Percentiles rank a stretch among this genome's conserved stretches.
Evolutionary conservation across 2,888 invertebrate genomes (phyloP).

Genomic region (Nasonovia ribisnigri): DNA sequence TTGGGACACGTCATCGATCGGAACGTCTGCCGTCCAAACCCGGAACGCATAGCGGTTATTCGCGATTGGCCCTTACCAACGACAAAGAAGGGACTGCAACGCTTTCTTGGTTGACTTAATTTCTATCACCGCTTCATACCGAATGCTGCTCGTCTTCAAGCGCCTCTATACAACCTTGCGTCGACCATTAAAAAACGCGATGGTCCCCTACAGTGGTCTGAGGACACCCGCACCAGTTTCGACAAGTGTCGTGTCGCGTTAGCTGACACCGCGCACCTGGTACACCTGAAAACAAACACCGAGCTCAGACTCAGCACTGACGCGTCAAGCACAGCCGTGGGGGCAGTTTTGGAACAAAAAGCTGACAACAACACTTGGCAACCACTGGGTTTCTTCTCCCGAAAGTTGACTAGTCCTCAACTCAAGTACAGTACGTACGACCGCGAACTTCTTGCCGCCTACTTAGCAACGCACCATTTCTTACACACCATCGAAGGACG

Average conservation of each 20-base stretch:
- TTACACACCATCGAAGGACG: conserved; percentile 66
- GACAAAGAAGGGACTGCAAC: neutral
- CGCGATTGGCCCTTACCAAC: neutral
- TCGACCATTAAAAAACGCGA: conserved; percentile 61
- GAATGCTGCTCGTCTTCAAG: neutral
- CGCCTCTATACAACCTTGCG: neutral
- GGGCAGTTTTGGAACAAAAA: too few relatives aligned
- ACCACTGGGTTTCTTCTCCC: too few relatives aligned
- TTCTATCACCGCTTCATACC: conserved; percentile 33
- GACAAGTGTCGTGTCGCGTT: too few relatives aligned
- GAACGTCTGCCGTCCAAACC: conserved; percentile 22
- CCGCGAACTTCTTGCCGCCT: conserved; percentile 51
- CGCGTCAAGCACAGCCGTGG: too few relatives aligned
- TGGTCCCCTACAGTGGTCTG: too few relatives aligned
- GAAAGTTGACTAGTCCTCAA: too few relatives aligned
- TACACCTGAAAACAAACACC: too few relatives aligned
- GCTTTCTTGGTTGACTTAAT: conserved; percentile 45
- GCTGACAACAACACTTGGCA: too few relatives aligned
- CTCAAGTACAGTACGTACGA: conserved; percentile 55
- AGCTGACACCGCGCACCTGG: too few relatives aligned
- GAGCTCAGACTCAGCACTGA: too few relatives aligned
- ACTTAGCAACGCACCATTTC: conserved; percentile 61
- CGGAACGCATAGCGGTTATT: conserved; percentile 36
- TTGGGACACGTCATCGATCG: conserved; percentile 41
- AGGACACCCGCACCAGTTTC: too few relatives aligned